Evolutionary conservation across 2,113 vertebrate species (phyloP), one percentile per base, ranked within the genome.

Genomic region (Tragelaphus buxtoni): DNA sequence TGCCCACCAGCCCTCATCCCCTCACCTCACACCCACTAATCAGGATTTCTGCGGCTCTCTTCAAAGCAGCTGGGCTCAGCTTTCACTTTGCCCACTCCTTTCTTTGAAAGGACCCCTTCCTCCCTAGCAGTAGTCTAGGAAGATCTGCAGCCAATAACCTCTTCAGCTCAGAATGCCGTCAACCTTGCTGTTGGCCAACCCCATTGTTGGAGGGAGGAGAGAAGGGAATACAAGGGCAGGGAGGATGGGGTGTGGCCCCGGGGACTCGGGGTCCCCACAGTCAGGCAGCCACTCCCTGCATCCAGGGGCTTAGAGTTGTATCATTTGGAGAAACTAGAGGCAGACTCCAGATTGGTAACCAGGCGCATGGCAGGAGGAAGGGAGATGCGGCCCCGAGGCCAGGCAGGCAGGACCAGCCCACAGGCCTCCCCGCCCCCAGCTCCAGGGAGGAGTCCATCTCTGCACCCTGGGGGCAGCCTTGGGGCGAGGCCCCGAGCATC

Each of bases 241-340:
- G 28, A 56, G 35, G 58, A 22, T 1, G 1, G 7, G 61, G 22
- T 4, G 9, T 30, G 1, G 0, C 4, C 55, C 51, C 3, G 0
- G 81, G 55, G 35, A 39, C 53, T 14, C 13, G 0, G 18, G 32
- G 11, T 60, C 39, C 17, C 47, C 47, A 9, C 5, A 1, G 39
- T 60, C 24, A 90, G 42, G 55, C 53, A n/a, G 10, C 30, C 9
- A 26, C 30, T 26, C 61, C 61, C 9, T 18, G 5, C 8, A 1
- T 18, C 39, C 18, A 32, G 39, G 28, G 20, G 9, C 8, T 45
- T 9, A 14, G 12, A n/a, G 20, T 20, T 56, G 56, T n/a, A 11
- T 60, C 35, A 18, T 47, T 35, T n/a, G 49, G 49, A 63, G n/a
- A 69, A 55, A 28, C 17, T 28, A 28, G 63, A 42, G 47, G 63